Evolutionary conservation across 2,888 invertebrate species (phyloP), one percentile per base, ranked within the genome.

Genomic region (Tricholauxania praeusta): DNA sequence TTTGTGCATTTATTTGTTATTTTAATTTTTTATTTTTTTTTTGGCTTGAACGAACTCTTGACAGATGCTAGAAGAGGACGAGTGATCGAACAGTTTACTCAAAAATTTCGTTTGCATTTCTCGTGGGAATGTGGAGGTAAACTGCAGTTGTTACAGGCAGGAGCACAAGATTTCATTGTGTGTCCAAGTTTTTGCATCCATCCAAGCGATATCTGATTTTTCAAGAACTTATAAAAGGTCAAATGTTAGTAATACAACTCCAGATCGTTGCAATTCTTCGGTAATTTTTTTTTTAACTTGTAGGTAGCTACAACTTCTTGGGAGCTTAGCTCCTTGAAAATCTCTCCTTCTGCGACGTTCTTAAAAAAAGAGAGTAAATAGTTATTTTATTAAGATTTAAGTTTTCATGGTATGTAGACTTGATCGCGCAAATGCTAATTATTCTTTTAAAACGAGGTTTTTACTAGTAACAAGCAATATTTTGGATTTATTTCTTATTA

Each of bases 331-430:
- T 73, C 65, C 17, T 70, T 49, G 7, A 65, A 52, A 14, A 73
- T 73, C 70, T 73, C 73, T 19, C 70, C 65, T 8, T 64, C 69
- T 12, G 73, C 32, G 19, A 69, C 49, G 19, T 57, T 62, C 64
- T 73, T 5, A 63, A 52, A 28, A 39, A 73, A n/a, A 64, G 69
- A 1, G 73, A 64, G 28, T 32, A 73, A n/a, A 69, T 51, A 0
- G 69, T 73, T 12, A 70, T 66, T 66, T 73, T 71, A 15, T 49
- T 39, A 8, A 48, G 52, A 39, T 66, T 73, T 14, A 71, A 55
- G 17, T 65, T 71, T 4, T 66, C 66, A 32, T 73, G 70, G n/a
- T 55, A 67, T 60, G 60, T 65, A 49, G 53, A 39, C 17, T 51
- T 67, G n/a, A 74, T 71, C 51, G 49, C 17, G 15, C 67, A 68